Percentiles rank a stretch among this genome's conserved stretches.
phyloP scores from a whole-genome alignment of 2,888 invertebrate species.

The Scrobipalpa costella region DNA sequence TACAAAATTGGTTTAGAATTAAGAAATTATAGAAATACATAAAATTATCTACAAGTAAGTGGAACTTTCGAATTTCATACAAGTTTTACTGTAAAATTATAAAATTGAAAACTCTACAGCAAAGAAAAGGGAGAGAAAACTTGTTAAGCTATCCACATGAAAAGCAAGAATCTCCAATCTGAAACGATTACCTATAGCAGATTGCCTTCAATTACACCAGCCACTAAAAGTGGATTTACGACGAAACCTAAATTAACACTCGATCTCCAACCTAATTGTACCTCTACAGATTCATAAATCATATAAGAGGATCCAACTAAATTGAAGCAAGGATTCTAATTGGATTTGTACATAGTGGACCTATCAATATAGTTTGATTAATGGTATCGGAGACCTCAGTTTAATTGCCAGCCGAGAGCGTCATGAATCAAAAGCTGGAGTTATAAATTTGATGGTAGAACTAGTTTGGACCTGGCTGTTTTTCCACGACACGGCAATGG shows the following conservation, averaged over 20 bases:
- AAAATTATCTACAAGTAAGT: background rate
- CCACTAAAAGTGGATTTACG: slow-evolving; percentile 67
- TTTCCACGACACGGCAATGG: too few relatives aligned
- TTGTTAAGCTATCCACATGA: slow-evolving; percentile 52
- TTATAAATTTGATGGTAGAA: slow-evolving; percentile 75
- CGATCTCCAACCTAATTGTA: slow-evolving; percentile 63
- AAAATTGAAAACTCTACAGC: slow-evolving; percentile 31
- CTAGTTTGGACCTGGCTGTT: slow-evolving; percentile 62
- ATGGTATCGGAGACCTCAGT: slow-evolving; percentile 70
- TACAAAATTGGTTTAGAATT: too few relatives aligned
- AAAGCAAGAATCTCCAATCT: slow-evolving; percentile 45
- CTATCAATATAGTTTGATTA: slow-evolving; percentile 79
- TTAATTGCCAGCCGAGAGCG: slow-evolving; percentile 73
- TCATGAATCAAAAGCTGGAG: slow-evolving; percentile 74
- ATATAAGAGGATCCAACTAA: slow-evolving; percentile 51
- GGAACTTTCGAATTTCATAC: too few relatives aligned
- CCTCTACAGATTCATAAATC: slow-evolving; percentile 65
- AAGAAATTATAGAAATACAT: background rate
- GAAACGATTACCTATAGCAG: slow-evolving; percentile 56
- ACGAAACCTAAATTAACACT: slow-evolving; percentile 71
- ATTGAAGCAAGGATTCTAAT: slow-evolving; percentile 69
- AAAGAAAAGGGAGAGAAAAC: slow-evolving; percentile 27
- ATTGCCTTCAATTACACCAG: slow-evolving; percentile 63
- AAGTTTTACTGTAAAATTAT: slow-evolving; percentile 22
- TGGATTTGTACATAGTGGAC: slow-evolving; percentile 72